Percentiles rank a stretch among this genome's conserved stretches.
Evolutionary conservation across 2,888 invertebrate species (phyloP).

Genomic region (Malachius bipustulatus): DNA sequence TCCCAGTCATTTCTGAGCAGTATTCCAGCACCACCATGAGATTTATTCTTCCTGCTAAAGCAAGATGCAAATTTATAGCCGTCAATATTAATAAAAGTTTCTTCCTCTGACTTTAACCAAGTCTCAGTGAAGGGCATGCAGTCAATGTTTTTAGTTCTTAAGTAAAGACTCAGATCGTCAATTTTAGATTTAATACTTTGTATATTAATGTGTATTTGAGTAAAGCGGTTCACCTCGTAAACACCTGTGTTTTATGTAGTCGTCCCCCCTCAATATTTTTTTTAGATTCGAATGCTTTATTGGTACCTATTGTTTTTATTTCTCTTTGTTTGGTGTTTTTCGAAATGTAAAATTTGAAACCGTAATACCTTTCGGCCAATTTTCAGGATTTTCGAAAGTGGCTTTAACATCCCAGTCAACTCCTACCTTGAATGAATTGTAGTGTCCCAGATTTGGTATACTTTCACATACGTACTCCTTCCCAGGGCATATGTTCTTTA

Average conservation of each 20-base stretch:
- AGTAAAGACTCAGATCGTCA: background rate
- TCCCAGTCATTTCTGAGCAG: slow-evolving; percentile 1
- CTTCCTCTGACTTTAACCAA: slow-evolving; percentile 2
- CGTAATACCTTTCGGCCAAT: slow-evolving; percentile 1
- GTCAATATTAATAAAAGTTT: background rate
- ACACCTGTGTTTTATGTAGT: too few relatives aligned
- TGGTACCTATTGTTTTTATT: background rate
- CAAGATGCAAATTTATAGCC: background rate
- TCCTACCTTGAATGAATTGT: background rate
- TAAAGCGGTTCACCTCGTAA: background rate
- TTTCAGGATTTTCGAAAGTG: slow-evolving; percentile 3
- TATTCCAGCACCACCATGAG: background rate
- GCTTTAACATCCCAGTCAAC: background rate
- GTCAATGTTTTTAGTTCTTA: background rate
- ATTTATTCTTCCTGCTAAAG: slow-evolving; percentile 1
- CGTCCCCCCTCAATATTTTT: background rate
- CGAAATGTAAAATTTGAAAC: background rate
- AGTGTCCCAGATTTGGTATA: background rate
- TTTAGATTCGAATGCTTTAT: background rate
- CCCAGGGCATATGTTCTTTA: background rate
- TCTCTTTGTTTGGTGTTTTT: background rate
- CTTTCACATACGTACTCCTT: background rate
- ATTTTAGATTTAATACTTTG: too few relatives aligned
- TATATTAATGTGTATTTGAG: too few relatives aligned
- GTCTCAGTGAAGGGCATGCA: background rate